Evolutionary conservation across 1,140 invertebrate genomes (phyloP).

Genomic region (Popillia japonica): DNA sequence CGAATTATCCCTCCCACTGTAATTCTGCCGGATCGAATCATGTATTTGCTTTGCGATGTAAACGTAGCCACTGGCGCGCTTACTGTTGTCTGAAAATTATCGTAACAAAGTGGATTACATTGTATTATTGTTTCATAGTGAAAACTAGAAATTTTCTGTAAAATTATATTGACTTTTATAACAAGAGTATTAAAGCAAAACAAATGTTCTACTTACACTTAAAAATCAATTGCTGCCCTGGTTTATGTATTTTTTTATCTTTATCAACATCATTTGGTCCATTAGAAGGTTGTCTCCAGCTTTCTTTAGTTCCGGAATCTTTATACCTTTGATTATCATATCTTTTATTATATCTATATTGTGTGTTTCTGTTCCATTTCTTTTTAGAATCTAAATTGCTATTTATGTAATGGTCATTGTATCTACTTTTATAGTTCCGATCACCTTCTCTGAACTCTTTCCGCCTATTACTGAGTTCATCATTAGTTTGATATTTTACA

Average conservation of each 20-base stretch:
- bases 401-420: background rate
- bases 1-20: too few relatives aligned
- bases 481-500: background rate
- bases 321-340: conserved; percentile 4
- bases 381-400: conserved; percentile 1
- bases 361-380: background rate
- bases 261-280: background rate
- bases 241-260: background rate
- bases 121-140: too few relatives aligned
- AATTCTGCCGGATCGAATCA: too few relatives aligned
- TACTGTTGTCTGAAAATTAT: too few relatives aligned
- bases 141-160: too few relatives aligned
- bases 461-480: background rate
- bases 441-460: background rate
- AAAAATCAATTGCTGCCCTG: background rate
- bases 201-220: conserved; percentile 19
- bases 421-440: background rate
- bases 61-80: too few relatives aligned
- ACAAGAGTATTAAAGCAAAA: too few relatives aligned
- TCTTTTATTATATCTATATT: background rate
- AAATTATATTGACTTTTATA: too few relatives aligned
- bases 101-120: too few relatives aligned
- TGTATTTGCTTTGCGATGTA: too few relatives aligned
- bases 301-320: background rate
- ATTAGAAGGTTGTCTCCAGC: conserved; percentile 21